Percentiles rank a stretch among this genome's conserved stretches.
These are phyloP conservation scores for Gobiocypris rarus DNA, from an alignment of 2,113 vertebrate species.

Conservation along the genomic window DNA sequence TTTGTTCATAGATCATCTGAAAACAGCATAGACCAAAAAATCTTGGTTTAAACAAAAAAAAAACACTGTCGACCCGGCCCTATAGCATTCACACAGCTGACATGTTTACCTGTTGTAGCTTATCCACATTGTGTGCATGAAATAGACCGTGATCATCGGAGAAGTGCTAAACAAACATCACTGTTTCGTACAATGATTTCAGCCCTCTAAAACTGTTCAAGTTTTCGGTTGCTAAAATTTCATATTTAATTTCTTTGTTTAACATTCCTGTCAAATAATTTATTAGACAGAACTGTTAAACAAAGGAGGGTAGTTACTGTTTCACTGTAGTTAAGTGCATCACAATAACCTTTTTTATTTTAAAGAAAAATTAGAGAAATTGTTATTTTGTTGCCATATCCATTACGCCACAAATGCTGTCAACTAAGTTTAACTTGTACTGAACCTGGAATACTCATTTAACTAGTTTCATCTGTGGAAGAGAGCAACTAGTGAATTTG, in stretches of 20 bases:
- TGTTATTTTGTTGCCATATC: too few species aligned
- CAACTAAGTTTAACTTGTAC: background rate
- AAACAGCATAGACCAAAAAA: background rate
- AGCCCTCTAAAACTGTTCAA: background rate
- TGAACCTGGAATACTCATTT: background rate
- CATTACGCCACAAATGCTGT: background rate
- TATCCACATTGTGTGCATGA: background rate
- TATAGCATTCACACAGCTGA: background rate
- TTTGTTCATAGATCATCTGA: background rate
- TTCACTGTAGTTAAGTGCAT: background rate
- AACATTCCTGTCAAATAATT: too few species aligned
- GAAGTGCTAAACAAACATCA: background rate
- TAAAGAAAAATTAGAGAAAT: too few species aligned
- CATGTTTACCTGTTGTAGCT: background rate
- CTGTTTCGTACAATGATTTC: background rate
- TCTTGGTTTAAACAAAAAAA: background rate
- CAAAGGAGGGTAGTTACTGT: too few species aligned
- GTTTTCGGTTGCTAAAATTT: background rate
- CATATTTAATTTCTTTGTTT: too few species aligned
- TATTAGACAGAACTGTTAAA: too few species aligned
- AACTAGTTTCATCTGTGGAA: conserved; percentile 35
- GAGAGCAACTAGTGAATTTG: conserved; percentile 33
- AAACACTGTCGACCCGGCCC: background rate
- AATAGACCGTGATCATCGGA: background rate
- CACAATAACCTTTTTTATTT: too few species aligned